Percentiles rank a stretch among this genome's conserved stretches.
These are phyloP conservation scores for Drosophila nr. medialis DNA, from an alignment of 2,888 invertebrate genomes.

Conservation along the genomic window DNA sequence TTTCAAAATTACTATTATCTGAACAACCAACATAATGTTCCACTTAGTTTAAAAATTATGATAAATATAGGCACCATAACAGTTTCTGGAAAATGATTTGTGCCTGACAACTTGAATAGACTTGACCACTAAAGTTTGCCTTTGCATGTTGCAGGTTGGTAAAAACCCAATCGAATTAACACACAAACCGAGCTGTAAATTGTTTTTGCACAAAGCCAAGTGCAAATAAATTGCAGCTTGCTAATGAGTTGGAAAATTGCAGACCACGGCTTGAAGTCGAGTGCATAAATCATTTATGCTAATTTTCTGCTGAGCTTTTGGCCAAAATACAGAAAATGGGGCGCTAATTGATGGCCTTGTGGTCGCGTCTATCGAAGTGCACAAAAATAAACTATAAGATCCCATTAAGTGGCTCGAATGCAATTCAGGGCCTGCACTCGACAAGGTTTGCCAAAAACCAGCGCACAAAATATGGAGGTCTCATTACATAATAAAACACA, in stretches of 20 bases:
- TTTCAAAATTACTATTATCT: neutral
- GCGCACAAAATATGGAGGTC: constrained; percentile 38
- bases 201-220: constrained; percentile 40
- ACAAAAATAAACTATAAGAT: constrained; percentile 28
- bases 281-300: constrained; percentile 70
- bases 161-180: constrained; percentile 15
- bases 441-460: constrained; percentile 53
- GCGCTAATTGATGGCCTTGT: constrained; percentile 68
- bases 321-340: constrained; percentile 40
- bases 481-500: constrained; percentile 46
- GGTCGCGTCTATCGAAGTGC: constrained; percentile 17
- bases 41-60: neutral
- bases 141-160: neutral
- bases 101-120: neutral
- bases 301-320: constrained; percentile 47
- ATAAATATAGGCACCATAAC: neutral
- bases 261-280: constrained; percentile 41
- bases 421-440: constrained; percentile 71
- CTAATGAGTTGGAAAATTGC: constrained; percentile 74
- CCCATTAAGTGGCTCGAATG: constrained; percentile 58
- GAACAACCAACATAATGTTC: neutral
- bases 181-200: constrained; percentile 27
- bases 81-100: neutral
- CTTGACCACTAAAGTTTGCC: neutral
- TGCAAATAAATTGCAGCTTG: constrained; percentile 49